Percentiles rank a stretch among this genome's conserved stretches.
Evolutionary conservation across 2,797 vertebrate species (phyloP).

Genomic region (Micromesistius poutassou): DNA sequence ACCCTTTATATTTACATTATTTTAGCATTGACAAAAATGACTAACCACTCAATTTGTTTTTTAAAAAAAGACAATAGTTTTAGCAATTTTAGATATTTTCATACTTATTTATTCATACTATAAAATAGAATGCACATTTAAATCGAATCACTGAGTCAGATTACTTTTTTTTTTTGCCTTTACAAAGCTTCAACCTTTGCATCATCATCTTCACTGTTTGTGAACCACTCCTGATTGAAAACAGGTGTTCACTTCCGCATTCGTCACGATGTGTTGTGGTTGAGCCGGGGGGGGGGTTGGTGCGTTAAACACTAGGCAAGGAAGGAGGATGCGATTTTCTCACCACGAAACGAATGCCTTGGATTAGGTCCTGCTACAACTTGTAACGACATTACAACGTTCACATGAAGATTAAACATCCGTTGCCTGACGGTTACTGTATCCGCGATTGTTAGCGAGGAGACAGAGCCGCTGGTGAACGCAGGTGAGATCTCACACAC

Average conservation of each 20-base stretch:
- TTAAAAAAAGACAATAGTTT: no score
- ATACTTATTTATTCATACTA: no score
- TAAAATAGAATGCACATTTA: no score
- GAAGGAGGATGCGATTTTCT: constrained; percentile 24
- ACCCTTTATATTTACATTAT: no score
- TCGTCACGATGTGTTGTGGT: constrained; percentile 34
- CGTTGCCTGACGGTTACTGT: neutral
- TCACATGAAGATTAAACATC: neutral
- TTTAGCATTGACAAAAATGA: no score
- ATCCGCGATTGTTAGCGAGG: neutral
- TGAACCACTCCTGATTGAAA: neutral
- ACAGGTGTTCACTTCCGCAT: neutral
- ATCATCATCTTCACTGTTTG: neutral
- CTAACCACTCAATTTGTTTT: no score
- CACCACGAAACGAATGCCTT: neutral
- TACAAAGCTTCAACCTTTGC: neutral
- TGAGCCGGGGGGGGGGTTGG: neutral
- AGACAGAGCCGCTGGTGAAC: neutral
- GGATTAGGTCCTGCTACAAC: neutral
- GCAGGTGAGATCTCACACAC: neutral
- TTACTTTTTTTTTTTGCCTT: no score
- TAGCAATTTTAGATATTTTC: no score
- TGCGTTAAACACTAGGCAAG: neutral
- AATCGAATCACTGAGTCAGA: no score
- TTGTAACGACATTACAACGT: neutral